Percentiles rank a stretch among this genome's conserved stretches.
These are phyloP conservation scores for Paedocypris micromegethes DNA, from an alignment of 2,797 vertebrate species.

Conservation along the genomic window DNA sequence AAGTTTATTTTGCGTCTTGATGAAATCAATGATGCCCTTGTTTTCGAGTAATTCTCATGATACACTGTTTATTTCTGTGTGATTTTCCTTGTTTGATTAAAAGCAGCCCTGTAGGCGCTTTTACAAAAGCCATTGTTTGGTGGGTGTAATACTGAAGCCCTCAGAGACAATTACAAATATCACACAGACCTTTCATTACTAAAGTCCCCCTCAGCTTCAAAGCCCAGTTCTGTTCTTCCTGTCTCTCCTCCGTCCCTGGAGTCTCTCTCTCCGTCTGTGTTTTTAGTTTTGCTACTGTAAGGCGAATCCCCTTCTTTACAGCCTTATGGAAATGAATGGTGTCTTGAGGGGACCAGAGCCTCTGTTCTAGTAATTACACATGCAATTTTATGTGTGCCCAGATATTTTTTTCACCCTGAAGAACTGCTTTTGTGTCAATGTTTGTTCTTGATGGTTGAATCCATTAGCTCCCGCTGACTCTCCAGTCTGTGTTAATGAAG, in stretches of 20 bases:
- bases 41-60: neutral
- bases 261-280: neutral
- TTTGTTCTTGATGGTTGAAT: constrained; percentile 8
- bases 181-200: constrained; percentile 23
- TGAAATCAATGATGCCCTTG: too few relatives aligned
- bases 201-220: neutral
- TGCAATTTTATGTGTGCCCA: constrained; percentile 1
- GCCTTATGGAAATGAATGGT: constrained; percentile 1
- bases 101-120: constrained; percentile 5
- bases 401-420: neutral
- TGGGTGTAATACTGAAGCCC: constrained; percentile 29
- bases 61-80: constrained; percentile 1
- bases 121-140: constrained; percentile 30
- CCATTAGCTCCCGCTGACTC: neutral
- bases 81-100: constrained; percentile 20
- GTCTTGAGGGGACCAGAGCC: neutral
- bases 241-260: neutral
- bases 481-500: neutral
- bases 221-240: neutral
- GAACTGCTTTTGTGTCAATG: neutral
- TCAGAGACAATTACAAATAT: constrained; percentile 14
- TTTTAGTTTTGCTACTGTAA: neutral
- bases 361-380: neutral
- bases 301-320: neutral
- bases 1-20: too few relatives aligned